Evolutionary conservation across 2,888 invertebrate genomes (phyloP).

Genomic region (Malacosoma neustria): DNA sequence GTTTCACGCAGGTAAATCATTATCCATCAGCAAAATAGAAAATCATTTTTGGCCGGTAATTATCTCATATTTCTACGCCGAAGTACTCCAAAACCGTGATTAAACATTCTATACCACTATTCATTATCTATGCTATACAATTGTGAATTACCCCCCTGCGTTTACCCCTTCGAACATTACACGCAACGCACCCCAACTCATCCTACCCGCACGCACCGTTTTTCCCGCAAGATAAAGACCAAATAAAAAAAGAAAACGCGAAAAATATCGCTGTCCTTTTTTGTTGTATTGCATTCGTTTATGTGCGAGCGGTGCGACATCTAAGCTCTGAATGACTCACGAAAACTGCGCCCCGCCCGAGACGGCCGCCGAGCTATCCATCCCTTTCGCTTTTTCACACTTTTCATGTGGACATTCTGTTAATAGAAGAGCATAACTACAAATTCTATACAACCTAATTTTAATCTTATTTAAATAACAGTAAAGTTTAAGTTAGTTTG

Average conservation of each 20-base stretch:
- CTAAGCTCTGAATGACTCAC: constrained; percentile 72
- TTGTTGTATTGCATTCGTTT: constrained; percentile 20
- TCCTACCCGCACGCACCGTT: constrained; percentile 53
- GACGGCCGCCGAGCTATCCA: constrained; percentile 66
- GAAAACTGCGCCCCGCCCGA: constrained; percentile 73
- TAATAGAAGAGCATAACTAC: constrained; percentile 20
- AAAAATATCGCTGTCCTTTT: constrained; percentile 63
- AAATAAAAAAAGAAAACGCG: constrained; percentile 72
- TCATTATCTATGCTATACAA: constrained; percentile 54
- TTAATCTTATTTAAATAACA: not conserved
- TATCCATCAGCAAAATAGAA: constrained; percentile 42
- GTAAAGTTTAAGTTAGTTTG: constrained; percentile 19
- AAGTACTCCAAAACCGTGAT: constrained; percentile 61
- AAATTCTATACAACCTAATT: constrained; percentile 8
- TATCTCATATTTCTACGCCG: constrained; percentile 55
- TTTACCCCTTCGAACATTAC: constrained; percentile 61
- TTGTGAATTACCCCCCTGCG: constrained; percentile 18
- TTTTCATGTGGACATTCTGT: constrained; percentile 47
- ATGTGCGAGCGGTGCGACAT: constrained; percentile 52
- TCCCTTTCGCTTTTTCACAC: constrained; percentile 75
- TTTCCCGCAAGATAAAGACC: constrained; percentile 72
- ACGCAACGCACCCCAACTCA: constrained; percentile 49
- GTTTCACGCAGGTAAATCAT: constrained; percentile 23
- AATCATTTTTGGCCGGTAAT: constrained; percentile 58
- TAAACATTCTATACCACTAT: constrained; percentile 69